These are phyloP conservation scores for Climacteris rufus DNA, from an alignment of 2,113 vertebrate genomes.

Conservation along the genomic window DNA sequence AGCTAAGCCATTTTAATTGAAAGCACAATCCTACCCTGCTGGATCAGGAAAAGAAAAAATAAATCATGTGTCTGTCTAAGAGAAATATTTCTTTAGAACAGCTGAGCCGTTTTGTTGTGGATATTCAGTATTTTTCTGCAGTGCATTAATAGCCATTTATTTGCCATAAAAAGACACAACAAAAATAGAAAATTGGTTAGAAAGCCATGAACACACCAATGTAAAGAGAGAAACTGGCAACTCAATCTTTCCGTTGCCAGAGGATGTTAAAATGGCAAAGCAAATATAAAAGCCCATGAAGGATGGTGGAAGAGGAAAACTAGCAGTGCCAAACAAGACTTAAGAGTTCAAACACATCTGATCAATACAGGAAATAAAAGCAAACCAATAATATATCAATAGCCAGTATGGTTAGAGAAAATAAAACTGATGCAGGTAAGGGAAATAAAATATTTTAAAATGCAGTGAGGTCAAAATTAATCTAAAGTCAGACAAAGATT, in stretches of 20 bases:
- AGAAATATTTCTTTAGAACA: not conserved
- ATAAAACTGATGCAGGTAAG: not conserved
- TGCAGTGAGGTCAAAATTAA: not conserved
- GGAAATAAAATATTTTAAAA: not conserved
- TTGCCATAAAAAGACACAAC: not conserved
- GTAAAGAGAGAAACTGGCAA: not conserved
- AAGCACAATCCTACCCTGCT: not conserved
- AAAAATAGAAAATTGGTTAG: not conserved
- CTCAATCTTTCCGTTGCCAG: not conserved
- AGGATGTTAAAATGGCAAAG: not conserved
- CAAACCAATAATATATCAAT: not conserved
- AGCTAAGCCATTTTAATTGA: constrained; percentile 18
- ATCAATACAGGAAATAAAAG: not conserved
- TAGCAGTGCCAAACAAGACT: not conserved
- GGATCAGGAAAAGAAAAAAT: not conserved
- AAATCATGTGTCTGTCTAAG: not conserved
- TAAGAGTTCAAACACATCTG: not conserved
- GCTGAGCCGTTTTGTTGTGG: not conserved
- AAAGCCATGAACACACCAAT: not conserved
- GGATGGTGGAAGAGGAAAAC: not conserved
- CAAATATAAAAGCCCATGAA: not conserved
- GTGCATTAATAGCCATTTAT: not conserved
- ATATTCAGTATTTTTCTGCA: not conserved
- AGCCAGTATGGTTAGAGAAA: not conserved
- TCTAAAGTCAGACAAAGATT: not conserved